Evolutionary conservation across 1,140 invertebrate genomes (phyloP).

Genomic region (Drosophila saltans): DNA sequence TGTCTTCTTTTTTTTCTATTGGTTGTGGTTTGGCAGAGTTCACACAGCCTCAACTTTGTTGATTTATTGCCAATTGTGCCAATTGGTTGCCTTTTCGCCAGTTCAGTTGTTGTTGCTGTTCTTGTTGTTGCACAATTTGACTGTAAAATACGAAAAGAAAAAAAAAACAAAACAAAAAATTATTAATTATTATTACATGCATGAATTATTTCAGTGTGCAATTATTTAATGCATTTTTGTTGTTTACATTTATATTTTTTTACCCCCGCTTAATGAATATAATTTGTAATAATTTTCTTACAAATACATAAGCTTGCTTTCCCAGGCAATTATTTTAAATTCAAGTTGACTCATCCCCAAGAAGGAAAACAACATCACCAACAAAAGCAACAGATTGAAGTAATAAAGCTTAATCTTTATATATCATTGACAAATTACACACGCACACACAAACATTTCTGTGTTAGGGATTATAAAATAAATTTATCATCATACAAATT

Average conservation of each 20-base stretch:
- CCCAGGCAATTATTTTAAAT: conserved; percentile 35
- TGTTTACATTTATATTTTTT: conserved; percentile 8
- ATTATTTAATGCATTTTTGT: conserved; percentile 34
- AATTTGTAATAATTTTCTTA: conserved; percentile 24
- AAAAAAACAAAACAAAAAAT: conserved; percentile 20
- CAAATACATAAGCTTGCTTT: conserved; percentile 5
- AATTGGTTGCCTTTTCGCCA: conserved; percentile 54
- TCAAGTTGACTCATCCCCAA: conserved; percentile 17
- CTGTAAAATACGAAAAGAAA: conserved; percentile 48
- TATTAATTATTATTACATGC: conserved; percentile 14
- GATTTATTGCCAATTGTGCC: conserved; percentile 78
- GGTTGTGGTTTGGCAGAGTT: conserved; percentile 38
- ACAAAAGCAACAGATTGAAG: no score
- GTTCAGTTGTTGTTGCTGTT: conserved; percentile 50
- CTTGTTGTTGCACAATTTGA: conserved; percentile 71
- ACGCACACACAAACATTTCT: not conserved
- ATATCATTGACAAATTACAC: not conserved
- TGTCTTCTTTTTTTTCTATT: conserved; percentile 4
- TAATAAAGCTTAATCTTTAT: not conserved
- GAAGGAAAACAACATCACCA: not conserved
- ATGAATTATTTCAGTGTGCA: conserved; percentile 42
- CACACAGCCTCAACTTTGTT: conserved; percentile 42
- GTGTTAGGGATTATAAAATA: not conserved
- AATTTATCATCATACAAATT: not conserved
- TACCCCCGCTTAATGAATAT: conserved; percentile 21